Conservation (phyloP, 2,113 vertebrate species). For the Myrmecophaga tridactyla region DNA sequence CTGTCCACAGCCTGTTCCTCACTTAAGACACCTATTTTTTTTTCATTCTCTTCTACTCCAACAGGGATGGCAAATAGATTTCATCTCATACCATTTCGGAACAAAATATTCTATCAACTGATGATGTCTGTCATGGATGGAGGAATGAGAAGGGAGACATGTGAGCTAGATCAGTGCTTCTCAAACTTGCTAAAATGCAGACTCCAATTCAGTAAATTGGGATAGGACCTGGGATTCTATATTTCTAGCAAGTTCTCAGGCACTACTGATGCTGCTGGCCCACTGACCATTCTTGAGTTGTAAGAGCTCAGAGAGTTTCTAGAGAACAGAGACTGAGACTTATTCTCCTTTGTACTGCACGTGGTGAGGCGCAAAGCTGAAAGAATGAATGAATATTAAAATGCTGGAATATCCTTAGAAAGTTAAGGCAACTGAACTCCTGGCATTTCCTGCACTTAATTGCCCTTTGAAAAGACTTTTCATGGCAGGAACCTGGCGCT, state of each 20-base stretch:
- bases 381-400: conserved; percentile 2
- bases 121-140: background rate
- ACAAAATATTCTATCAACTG: background rate
- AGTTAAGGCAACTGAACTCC: background rate
- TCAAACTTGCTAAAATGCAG: background rate
- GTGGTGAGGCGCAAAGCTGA: background rate
- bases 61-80: background rate
- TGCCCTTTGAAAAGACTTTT: background rate
- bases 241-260: background rate
- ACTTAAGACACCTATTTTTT: background rate
- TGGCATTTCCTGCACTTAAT: background rate
- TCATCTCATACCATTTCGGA: background rate
- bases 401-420: background rate
- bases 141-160: background rate
- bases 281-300: background rate
- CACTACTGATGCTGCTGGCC: background rate
- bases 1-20: background rate
- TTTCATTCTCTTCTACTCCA: background rate
- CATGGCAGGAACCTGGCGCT: background rate
- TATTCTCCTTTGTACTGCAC: background rate
- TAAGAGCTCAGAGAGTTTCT: background rate
- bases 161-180: background rate
- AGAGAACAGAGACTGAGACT: background rate
- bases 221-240: background rate
- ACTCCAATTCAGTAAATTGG: background rate